These are phyloP conservation scores for Scolopax rusticola DNA, from an alignment of 2,797 vertebrate species.

Conservation along the genomic window DNA sequence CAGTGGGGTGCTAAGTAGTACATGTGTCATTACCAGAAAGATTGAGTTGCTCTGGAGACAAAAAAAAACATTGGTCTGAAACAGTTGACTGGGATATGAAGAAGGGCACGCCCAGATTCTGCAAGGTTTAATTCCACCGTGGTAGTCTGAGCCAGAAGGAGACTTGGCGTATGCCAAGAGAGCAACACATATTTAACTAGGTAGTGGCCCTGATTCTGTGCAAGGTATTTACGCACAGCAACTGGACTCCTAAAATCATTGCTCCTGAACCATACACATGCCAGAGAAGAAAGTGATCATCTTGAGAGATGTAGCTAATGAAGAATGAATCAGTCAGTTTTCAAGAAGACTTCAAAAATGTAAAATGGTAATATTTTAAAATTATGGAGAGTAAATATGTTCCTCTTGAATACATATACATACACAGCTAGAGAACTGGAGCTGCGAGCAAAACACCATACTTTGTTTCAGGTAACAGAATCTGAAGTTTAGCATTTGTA, in stretches of 20 bases:
- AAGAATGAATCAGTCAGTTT: neutral
- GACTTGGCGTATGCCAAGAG: neutral
- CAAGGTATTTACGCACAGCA: neutral
- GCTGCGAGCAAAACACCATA: neutral
- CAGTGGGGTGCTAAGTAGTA: neutral
- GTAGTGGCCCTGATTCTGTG: neutral
- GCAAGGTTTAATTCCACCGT: neutral
- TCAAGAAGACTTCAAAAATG: neutral
- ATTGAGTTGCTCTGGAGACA: neutral
- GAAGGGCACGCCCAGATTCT: conserved; percentile 2
- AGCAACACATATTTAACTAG: neutral
- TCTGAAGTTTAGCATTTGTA: neutral
- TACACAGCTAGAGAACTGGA: neutral
- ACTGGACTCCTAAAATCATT: neutral
- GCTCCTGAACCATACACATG: neutral
- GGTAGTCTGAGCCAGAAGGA: neutral
- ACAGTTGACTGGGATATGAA: neutral
- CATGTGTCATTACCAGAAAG: neutral
- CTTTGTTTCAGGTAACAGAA: neutral
- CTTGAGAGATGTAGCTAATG: neutral
- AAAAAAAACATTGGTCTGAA: neutral
- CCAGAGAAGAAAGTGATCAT: neutral
- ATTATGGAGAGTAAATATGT: neutral
- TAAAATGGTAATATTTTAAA: neutral
- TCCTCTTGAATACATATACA: neutral